Percentiles rank a stretch among this genome's conserved stretches.
phyloP scores from a whole-genome alignment of 2,113 vertebrate species.

The Oncorhynchus masou region DNA sequence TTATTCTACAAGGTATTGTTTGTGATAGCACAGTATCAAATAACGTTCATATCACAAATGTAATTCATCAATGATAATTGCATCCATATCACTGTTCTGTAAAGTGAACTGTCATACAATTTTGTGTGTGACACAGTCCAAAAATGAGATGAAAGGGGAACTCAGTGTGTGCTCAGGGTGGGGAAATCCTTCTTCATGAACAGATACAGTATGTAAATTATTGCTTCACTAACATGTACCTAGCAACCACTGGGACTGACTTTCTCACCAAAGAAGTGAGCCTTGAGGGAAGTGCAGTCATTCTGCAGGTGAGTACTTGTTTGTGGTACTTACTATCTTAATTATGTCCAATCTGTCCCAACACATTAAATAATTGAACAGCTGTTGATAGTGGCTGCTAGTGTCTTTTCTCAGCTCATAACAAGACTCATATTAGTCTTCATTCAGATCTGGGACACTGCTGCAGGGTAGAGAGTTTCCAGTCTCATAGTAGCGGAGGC shows the following conservation, averaged over 20 bases:
- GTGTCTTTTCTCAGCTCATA: neutral
- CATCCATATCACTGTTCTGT: neutral
- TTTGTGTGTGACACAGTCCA: neutral
- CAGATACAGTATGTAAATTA: conserved; percentile 59
- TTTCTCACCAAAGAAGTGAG: conserved; percentile 62
- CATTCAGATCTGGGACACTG: conserved; percentile 67
- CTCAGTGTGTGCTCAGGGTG: conserved; percentile 53
- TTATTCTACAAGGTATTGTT: too few species aligned
- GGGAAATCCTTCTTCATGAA: conserved; percentile 70
- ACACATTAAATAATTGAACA: neutral
- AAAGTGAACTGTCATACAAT: neutral
- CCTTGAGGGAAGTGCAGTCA: conserved; percentile 40
- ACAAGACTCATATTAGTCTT: neutral
- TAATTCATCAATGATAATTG: neutral
- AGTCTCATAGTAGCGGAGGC: conserved; percentile 28
- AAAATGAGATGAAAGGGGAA: neutral
- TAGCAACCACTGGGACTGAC: conserved; percentile 62
- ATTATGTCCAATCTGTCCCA: neutral
- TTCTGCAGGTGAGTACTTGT: conserved; percentile 52
- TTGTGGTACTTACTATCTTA: neutral
- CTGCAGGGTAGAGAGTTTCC: conserved; percentile 63
- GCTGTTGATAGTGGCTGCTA: neutral
- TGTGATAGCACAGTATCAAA: too few species aligned
- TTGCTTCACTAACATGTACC: conserved; percentile 60
- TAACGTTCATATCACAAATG: neutral